phyloP scores from a whole-genome alignment of 2,888 invertebrate species.

The Dynastes hyllus region DNA sequence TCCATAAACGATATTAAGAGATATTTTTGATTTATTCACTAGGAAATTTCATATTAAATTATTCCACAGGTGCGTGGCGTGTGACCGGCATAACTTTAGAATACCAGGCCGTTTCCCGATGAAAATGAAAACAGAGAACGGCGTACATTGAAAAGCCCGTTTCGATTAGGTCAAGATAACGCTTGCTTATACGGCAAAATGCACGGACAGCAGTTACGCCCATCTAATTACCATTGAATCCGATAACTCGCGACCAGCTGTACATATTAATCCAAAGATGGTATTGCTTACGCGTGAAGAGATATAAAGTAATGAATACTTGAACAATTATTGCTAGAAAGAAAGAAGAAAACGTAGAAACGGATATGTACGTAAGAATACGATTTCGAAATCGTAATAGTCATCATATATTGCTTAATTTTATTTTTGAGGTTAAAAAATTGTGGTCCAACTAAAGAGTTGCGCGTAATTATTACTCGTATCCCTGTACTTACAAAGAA shows the following conservation, averaged over 20 bases:
- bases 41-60: neutral
- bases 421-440: too few species aligned
- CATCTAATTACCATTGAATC: conserved; percentile 12
- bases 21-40: too few species aligned
- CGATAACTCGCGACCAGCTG: neutral
- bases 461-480: too few species aligned
- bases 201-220: neutral
- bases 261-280: conserved; percentile 5
- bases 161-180: conserved; percentile 5
- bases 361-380: too few species aligned
- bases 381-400: too few species aligned
- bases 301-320: neutral
- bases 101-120: neutral
- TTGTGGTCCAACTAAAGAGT: too few species aligned
- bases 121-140: neutral
- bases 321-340: too few species aligned
- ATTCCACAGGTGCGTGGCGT: neutral
- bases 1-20: conserved; percentile 6
- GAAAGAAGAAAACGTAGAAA: too few species aligned
- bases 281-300: neutral
- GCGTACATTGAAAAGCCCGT: neutral
- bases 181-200: neutral
- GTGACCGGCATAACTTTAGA: neutral
- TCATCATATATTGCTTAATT: too few species aligned
- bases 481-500: too few species aligned